Percentiles rank a stretch among this genome's conserved stretches.
Evolutionary conservation across 1,140 invertebrate genomes (phyloP).

Genomic region (Drosophila gunungcola): DNA sequence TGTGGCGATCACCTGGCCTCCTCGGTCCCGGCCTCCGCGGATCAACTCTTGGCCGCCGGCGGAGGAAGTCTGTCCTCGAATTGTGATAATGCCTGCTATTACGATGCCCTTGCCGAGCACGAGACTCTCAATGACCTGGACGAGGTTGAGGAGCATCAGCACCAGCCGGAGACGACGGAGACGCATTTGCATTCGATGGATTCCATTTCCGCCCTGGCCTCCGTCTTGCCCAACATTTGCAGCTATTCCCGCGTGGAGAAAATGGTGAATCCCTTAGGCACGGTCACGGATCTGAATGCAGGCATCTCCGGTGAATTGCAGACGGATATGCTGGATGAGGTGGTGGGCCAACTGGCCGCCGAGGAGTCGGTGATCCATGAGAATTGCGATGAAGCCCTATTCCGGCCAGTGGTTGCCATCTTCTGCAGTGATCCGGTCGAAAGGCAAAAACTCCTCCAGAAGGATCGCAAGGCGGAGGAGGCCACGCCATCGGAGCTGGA

Average conservation of each 20-base stretch:
- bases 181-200: conserved; percentile 4
- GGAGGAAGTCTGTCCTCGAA: conserved; percentile 19
- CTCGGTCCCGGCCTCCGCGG: conserved; percentile 3
- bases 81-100: conserved; percentile 74
- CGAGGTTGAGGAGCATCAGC: conserved; percentile 6
- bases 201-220: conserved; percentile 46
- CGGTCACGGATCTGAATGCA: conserved; percentile 86
- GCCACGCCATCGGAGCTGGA: not conserved
- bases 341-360: conserved; percentile 78
- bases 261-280: conserved; percentile 90
- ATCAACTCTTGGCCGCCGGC: conserved; percentile 1
- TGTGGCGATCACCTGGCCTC: conserved; percentile 10
- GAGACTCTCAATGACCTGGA: conserved; percentile 39
- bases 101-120: conserved; percentile 78
- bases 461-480: conserved; percentile 14
- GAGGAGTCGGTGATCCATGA: conserved; percentile 86
- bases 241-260: conserved; percentile 82
- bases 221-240: conserved; percentile 73
- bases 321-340: conserved; percentile 85
- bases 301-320: conserved; percentile 85
- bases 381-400: conserved; percentile 88
- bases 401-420: conserved; percentile 87
- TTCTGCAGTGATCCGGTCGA: conserved; percentile 73
- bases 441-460: conserved; percentile 46
- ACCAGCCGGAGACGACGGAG: not conserved